Evolutionary conservation across 2,113 vertebrate species (phyloP).

Genomic region (Poecile atricapillus): DNA sequence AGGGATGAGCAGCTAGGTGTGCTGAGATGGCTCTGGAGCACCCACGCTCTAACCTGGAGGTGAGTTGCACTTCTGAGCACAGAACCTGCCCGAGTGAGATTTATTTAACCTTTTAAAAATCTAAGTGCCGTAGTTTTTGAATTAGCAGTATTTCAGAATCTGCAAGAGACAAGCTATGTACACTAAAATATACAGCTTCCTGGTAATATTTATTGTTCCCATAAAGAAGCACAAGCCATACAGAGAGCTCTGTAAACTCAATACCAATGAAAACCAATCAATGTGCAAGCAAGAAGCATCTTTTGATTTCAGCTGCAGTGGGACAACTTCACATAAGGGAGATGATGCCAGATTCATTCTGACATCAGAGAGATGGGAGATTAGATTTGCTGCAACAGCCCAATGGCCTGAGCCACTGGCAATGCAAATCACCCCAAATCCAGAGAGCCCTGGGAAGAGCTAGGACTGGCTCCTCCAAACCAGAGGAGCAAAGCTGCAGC

Average conservation of each 20-base stretch:
- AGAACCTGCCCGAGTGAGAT: background rate
- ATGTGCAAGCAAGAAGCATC: background rate
- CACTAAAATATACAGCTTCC: background rate
- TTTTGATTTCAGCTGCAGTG: background rate
- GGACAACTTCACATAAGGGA: background rate
- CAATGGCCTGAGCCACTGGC: background rate
- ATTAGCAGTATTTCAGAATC: background rate
- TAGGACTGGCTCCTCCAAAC: background rate
- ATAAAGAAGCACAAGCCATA: background rate
- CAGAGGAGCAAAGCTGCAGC: background rate
- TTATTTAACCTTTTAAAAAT: background rate
- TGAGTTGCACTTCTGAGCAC: rapidly evolving
- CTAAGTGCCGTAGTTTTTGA: background rate
- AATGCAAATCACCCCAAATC: background rate
- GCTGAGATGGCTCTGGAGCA: background rate
- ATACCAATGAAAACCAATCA: background rate
- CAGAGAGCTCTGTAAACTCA: background rate
- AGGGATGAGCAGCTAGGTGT: background rate
- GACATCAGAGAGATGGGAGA: background rate
- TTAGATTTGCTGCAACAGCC: background rate
- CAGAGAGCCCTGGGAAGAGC: rapidly evolving
- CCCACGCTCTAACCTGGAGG: background rate
- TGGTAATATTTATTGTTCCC: background rate
- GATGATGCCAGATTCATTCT: background rate
- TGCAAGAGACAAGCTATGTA: rapidly evolving